phyloP scores from a whole-genome alignment of 1,140 invertebrate species.

The Hermetia illucens region DNA sequence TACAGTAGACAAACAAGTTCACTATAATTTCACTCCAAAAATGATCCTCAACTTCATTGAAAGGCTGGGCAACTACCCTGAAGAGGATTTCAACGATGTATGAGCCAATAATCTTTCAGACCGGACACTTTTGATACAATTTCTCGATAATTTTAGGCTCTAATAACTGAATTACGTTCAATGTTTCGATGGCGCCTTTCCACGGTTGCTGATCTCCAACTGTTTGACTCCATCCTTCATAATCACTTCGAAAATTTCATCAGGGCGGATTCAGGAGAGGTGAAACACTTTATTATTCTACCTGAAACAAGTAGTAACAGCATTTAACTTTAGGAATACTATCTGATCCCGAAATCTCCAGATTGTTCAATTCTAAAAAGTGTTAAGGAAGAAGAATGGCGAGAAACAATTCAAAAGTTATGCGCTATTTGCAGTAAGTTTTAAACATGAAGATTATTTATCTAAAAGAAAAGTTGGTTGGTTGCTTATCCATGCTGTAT shows the following conservation, averaged over 20 bases:
- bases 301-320: too few species aligned
- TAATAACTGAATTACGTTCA: conserved; percentile 57
- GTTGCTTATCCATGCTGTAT: too few species aligned
- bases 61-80: conserved; percentile 18
- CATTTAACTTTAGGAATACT: too few species aligned
- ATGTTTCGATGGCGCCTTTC: conserved; percentile 68
- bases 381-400: conserved; percentile 22
- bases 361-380: conserved; percentile 15
- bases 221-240: conserved; percentile 53
- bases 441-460: too few species aligned
- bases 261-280: too few species aligned
- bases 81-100: conserved; percentile 24
- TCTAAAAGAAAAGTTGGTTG: too few species aligned
- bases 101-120: conserved; percentile 5
- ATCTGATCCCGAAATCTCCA: conserved; percentile 21
- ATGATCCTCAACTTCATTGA: conserved; percentile 25
- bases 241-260: too few species aligned
- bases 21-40: conserved; percentile 30
- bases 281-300: too few species aligned
- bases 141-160: conserved; percentile 38
- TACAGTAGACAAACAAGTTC: conserved; percentile 9
- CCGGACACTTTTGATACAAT: not conserved
- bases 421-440: conserved; percentile 26
- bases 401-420: conserved; percentile 23
- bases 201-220: conserved; percentile 44